Evolutionary conservation across 2,888 invertebrate species (phyloP).

Genomic region (Dione juno): DNA sequence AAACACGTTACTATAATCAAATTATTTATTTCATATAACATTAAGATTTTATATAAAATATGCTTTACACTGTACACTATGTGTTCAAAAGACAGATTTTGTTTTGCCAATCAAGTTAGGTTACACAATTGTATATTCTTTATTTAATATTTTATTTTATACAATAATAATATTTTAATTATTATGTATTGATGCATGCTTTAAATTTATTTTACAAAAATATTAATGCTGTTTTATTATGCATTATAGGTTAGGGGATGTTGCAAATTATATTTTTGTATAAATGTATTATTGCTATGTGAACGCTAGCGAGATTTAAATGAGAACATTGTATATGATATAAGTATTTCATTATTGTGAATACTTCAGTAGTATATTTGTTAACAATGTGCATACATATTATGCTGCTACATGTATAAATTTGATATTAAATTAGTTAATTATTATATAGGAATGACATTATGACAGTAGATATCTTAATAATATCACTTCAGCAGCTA

Average conservation of each 20-base stretch:
- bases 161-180: no score
- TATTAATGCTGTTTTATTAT: slow-evolving; percentile 6
- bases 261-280: slow-evolving; percentile 17
- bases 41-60: no score
- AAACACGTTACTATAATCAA: background rate
- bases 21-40: background rate
- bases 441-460: background rate
- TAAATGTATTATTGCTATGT: slow-evolving; percentile 14
- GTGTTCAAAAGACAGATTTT: background rate
- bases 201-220: slow-evolving; percentile 3
- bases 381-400: slow-evolving; percentile 10
- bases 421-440: background rate
- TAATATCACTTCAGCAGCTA: slow-evolving; percentile 15
- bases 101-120: background rate
- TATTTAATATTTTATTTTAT: background rate
- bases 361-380: background rate
- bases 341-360: slow-evolving; percentile 17
- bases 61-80: slow-evolving; percentile 9
- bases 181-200: background rate
- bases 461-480: slow-evolving; percentile 5
- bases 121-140: background rate
- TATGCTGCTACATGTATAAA: slow-evolving; percentile 1
- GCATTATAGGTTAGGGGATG: slow-evolving; percentile 15
- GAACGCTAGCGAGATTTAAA: background rate
- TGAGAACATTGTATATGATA: background rate